Base-by-base conservation (phyloP, 2,113 vertebrate genomes). In the Cepphus grylle region DNA sequence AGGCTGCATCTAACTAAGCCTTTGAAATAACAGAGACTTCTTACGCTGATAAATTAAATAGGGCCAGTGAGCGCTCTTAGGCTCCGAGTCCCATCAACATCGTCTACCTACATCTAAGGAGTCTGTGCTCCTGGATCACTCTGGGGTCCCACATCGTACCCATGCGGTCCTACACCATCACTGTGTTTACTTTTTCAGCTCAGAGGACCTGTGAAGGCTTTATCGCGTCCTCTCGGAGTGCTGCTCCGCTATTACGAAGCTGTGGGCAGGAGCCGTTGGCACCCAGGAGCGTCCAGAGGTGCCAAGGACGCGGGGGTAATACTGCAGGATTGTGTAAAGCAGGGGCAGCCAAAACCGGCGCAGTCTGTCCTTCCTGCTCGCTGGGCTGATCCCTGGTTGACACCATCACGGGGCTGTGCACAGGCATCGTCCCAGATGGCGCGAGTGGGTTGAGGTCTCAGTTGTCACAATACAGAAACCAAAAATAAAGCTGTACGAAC, bases 281-380 rank as follows among this genome's bases (percentile, higher is more conserved):
- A 42, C 32, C 4, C 20, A 22, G 49, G 3, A 40, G 25, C 8
- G 5, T 42, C 32, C 32, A 7, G 26, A 40, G 32, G 20, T 23
- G 29, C 56, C 78, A 34, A 29, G 65, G 12, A 42, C 0, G 0
- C n/a, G 4, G 21, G 29, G 10, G 11, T 14, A 18, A 36, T 16
- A 36, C 72, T 30, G 67, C 2, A 0, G 52, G 29, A 38, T 53
- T 13, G 5, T 3, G 9, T 2, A 7, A 21, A 76, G n/a, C 4
- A 5, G 15, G 15, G 18, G 13, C 10, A 36, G 29, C 23, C n/a
- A 36, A 21, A 18, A 8, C 3, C 3, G 1, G n/a, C 1, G 34
- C 26, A 8, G 36, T 3, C 18, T 29, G 32, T 14, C 40, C 49
- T 61, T 61, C 12, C 14, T 50, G 61, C 36, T 62, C 6, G 6